Evolutionary conservation across 2,113 vertebrate genomes (phyloP), one percentile per base, ranked within the genome.

Genomic region (Pyxicephalus adspersus): DNA sequence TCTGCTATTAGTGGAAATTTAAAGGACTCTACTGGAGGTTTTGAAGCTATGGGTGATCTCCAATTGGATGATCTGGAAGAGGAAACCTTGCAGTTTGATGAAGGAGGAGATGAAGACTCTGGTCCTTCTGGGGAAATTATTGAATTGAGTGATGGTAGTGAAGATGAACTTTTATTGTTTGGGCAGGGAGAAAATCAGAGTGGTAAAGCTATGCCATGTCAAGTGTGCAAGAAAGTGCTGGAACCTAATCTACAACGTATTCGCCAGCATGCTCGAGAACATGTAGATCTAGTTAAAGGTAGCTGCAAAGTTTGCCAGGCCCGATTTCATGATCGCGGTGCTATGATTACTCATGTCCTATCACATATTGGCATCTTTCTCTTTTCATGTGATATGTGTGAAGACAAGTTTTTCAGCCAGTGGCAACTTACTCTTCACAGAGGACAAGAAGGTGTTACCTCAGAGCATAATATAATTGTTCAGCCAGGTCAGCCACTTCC

Each of bases 311-410:
- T 98, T 38, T 99, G 98, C 0, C 96, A 96, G 13, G 91, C 94
- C 9, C 92, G 95, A n/a, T 96, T 97, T 80, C 88, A 94, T 6
- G 96, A 97, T 86, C 93, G 90, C 0, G 86, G 91, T 3, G 92
- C 95, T 28, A 87, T 91, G 18, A 87, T 96, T 60, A 87, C 94
- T 1, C 98, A 98, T 0, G 91, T 94, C 16, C 88, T 99, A 68
- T 92, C 95, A 29, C 98, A 98, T 22, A 93, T 99, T 0, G 96
- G 97, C 16, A 94, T 97, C 86, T 95, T 95, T 72, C 94, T 99
- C 38, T 98, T 97, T 87, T 94, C 95, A 85, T 99, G 97, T 0
- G 96, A 98, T 86, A 96, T 98, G 95, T 99, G 97, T 19, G 94
- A 94, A 81, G 87, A 92, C 38, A 96, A 97, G 83, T 98, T 99